Base-by-base conservation (phyloP, 2,113 vertebrate species). In the Leucoraja erinaceus region DNA sequence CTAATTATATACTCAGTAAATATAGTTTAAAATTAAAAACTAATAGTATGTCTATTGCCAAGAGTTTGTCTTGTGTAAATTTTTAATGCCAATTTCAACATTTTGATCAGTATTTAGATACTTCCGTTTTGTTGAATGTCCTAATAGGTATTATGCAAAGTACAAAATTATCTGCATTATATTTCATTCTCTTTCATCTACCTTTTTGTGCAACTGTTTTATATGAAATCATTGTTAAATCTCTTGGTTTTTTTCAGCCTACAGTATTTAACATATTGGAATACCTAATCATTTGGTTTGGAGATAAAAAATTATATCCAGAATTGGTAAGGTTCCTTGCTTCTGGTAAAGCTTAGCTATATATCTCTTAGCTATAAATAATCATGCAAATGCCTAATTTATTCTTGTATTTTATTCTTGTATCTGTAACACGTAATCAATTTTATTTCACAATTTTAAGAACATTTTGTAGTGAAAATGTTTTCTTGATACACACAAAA, bases 271-370 rank as follows among this genome's bases (percentile, higher is more conserved):
- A 96, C 93, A 97, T 99, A 93, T 95, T 99, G 94, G 99, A 99
- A 94, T 96, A 97, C 95, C 96, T 99, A 75, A 97, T 96, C 94
- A 95, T 94, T 93, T 99, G 99, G 98, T 98, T 99, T 96, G 97
- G 97, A 94, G 98, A 98, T 94, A 96, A 94, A 93, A 96, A 97
- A 31, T 98, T 99, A 95, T 97, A 96, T 94, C 96, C 98, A 93
- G 98, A 99, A 96, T 94, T 99, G 98, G 99, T 99, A 96, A 96
- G 95, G 3, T 90, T 94, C 95, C 25, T 94, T 94, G 93, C 93
- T 93, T 63, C 14, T 66, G 7, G 33, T 84, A 31, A 11, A 81
- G 14, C 0, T 88, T 88, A 61, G 28, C n/a, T n/a, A n/a, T n/a
- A 88, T 61, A 20, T 93, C 1, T 81, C 81, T 10, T 38, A 70